These are phyloP conservation scores for Xestoiulus laeticollis DNA, from an alignment of 2,888 invertebrate genomes.

Conservation along the genomic window DNA sequence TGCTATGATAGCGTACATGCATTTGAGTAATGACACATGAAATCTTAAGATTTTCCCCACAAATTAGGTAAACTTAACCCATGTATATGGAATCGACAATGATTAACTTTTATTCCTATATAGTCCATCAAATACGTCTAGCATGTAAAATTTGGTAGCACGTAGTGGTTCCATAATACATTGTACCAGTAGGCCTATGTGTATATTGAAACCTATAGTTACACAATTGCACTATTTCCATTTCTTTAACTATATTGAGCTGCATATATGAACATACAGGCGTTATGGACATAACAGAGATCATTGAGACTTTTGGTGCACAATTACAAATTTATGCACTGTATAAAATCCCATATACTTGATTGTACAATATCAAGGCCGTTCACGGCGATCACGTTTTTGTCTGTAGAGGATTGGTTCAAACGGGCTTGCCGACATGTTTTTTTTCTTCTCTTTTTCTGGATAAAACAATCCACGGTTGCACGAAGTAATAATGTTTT, in stretches of 20 bases:
- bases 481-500: constrained; percentile 25
- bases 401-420: neutral
- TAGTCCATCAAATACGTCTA: too few relatives aligned
- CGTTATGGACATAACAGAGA: neutral
- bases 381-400: neutral
- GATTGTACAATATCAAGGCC: neutral
- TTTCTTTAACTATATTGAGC: neutral
- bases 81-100: too few relatives aligned
- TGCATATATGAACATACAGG: too few relatives aligned
- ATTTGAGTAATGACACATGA: too few relatives aligned
- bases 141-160: too few relatives aligned
- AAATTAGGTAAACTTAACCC: too few relatives aligned
- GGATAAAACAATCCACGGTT: constrained; percentile 36
- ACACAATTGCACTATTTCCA: neutral
- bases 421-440: neutral
- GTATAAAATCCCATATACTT: neutral
- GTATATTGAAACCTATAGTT: too few relatives aligned
- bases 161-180: too few relatives aligned
- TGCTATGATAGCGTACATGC: too few relatives aligned
- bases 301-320: neutral
- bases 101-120: too few relatives aligned
- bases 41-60: too few relatives aligned
- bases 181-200: too few relatives aligned
- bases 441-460: neutral
- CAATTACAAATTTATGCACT: neutral